Evolutionary conservation across 2,797 vertebrate species (phyloP), one percentile per base, ranked within the genome.

Genomic region (Characodon lateralis): DNA sequence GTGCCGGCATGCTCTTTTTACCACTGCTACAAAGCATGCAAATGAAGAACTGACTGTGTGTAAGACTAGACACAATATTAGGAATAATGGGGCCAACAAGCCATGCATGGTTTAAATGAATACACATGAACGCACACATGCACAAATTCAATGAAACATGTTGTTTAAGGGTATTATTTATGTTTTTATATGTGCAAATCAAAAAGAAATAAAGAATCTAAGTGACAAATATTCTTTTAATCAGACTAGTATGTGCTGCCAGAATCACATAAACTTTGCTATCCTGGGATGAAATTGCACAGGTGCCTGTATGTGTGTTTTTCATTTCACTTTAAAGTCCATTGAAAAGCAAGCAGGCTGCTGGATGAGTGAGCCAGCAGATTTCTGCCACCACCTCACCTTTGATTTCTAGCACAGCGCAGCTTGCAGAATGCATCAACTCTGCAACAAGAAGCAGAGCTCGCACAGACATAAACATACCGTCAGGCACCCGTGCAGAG

Each of bases 381-480:
- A 90, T 88, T 91, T 87, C 79, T 85, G 82, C 84, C 79, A 0
- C 79, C 73, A 70, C 41, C 55, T 90, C 89, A 89, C 83, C 85
- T 91, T 89, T 91, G 85, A 93, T 87, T 86, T 88, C 71, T 0
- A n/a, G 51, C 76, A 74, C 86, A 89, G 74, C 14, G 56, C 6
- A 0, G 81, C 83, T 88, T 87, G 87, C 79, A 86, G 82, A 89
- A 87, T 79, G 83, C 56, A 85, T 86, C 86, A 84, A 79, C 14
- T 59, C 76, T 12, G 59, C 78, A 77, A 87, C 78, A 72, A 85
- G 82, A 84, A 81, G 82, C 81, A 90, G 83, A 83, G 58, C 77
- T 43, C 24, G 8, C 71, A 70, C 69, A 39, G 73, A 77, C 63
- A 31, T 58, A 78, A 83, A 81, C 46, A 26, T 61, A 73, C 71